Conservation (phyloP, 2,797 vertebrate genomes). For the Presbytis comata region DNA sequence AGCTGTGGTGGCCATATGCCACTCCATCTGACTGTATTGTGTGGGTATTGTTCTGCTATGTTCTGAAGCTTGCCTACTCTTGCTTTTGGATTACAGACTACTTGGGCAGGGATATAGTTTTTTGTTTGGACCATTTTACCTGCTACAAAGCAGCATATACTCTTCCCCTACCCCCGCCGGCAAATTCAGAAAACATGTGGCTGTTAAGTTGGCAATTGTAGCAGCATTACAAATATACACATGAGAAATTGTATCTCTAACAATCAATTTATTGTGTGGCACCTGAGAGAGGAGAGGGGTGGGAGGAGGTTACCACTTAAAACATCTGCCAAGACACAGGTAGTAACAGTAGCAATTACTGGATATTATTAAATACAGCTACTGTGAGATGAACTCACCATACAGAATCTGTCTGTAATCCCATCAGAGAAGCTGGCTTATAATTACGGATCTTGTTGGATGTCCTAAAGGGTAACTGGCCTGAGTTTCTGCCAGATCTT, state of each 20-base stretch:
- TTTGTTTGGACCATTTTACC: constrained; percentile 29
- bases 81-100: constrained; percentile 57
- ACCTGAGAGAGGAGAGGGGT: not conserved
- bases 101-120: not conserved
- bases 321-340: not conserved
- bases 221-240: constrained; percentile 7
- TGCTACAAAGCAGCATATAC: not conserved
- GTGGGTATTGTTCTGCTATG: constrained; percentile 55
- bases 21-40: constrained; percentile 51
- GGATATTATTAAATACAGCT: constrained; percentile 23
- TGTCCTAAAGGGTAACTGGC: not conserved
- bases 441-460: not conserved
- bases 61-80: constrained; percentile 41
- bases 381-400: not conserved
- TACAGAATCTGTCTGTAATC: constrained; percentile 7
- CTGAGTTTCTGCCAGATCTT: not conserved
- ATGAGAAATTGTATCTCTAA: constrained; percentile 21
- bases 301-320: not conserved
- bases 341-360: not conserved
- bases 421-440: not conserved
- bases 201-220: constrained; percentile 26
- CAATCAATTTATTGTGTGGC: not conserved
- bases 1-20: constrained; percentile 59
- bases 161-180: not conserved
- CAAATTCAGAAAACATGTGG: not conserved